Evolutionary conservation across 2,888 invertebrate genomes (phyloP).

Genomic region (Gandaritis pyraliata): DNA sequence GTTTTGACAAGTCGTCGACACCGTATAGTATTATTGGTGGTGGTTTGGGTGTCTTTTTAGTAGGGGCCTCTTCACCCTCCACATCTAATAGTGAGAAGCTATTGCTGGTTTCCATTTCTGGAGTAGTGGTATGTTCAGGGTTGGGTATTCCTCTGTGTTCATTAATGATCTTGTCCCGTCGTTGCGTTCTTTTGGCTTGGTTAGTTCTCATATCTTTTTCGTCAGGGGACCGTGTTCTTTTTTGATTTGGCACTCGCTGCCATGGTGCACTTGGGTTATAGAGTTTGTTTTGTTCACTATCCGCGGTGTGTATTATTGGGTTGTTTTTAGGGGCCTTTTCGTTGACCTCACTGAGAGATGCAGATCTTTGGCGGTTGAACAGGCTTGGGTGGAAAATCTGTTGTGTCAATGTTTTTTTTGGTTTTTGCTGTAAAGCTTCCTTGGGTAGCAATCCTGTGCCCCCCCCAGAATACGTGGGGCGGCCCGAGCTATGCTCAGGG

Average conservation of each 20-base stretch:
- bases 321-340: not conserved
- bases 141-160: conserved; percentile 7
- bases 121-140: not conserved
- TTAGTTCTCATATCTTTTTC: conserved; percentile 5
- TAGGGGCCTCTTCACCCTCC: not conserved
- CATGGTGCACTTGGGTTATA: conserved; percentile 2
- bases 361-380: conserved; percentile 9
- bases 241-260: conserved; percentile 13
- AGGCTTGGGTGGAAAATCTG: conserved; percentile 12
- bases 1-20: conserved; percentile 5
- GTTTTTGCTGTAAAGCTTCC: conserved; percentile 22
- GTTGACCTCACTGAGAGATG: conserved; percentile 4
- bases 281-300: not conserved
- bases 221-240: conserved; percentile 9
- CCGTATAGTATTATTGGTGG: conserved; percentile 15
- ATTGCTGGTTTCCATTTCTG: conserved; percentile 7
- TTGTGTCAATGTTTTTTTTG: conserved; percentile 10
- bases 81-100: conserved; percentile 12
- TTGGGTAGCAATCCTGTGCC: conserved; percentile 12
- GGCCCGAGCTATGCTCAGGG: no score
- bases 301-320: not conserved
- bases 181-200: conserved; percentile 18
- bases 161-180: not conserved
- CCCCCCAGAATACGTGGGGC: conserved; percentile 17
- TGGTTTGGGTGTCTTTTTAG: conserved; percentile 5